Percentiles rank a stretch among this genome's conserved stretches.
Conservation (phyloP, 2,113 vertebrate species). For the Theristicus caerulescens region DNA sequence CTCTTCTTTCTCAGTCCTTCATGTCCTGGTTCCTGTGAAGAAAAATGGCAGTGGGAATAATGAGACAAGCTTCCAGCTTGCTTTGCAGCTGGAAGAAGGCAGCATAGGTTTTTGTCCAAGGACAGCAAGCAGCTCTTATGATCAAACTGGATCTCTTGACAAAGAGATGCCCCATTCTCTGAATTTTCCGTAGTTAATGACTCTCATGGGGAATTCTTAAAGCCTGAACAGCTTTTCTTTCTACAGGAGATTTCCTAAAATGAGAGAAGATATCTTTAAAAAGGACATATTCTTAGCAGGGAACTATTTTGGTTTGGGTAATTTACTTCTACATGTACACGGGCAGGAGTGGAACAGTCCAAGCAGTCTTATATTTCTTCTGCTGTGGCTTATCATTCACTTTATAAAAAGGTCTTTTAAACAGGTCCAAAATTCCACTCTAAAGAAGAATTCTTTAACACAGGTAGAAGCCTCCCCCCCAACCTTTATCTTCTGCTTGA, state of each 20-base stretch:
- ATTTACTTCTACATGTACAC: background rate
- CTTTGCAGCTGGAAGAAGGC: background rate
- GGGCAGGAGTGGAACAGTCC: background rate
- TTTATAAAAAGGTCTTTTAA: background rate
- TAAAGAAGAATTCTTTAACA: background rate
- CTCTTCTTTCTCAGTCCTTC: background rate
- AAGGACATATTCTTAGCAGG: background rate
- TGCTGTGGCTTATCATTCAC: background rate
- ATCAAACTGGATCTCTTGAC: background rate
- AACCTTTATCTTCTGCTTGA: background rate
- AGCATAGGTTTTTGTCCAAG: background rate
- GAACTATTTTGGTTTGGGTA: background rate
- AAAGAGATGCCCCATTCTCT: background rate
- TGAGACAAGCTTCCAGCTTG: background rate
- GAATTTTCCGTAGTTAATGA: background rate
- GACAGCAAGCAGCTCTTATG: background rate
- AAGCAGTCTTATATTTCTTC: background rate
- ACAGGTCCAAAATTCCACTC: background rate
- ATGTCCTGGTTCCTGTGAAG: background rate
- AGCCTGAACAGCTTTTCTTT: background rate
- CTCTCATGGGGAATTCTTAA: background rate
- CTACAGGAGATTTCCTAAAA: background rate
- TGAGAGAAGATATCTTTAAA: background rate
- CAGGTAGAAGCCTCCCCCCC: background rate
- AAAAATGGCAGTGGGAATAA: background rate